A percentile compares a stretch with the other conserved stretches of the same genome.
phyloP scores from a whole-genome alignment of 2,888 invertebrate genomes.

The Morpho helenor region DNA sequence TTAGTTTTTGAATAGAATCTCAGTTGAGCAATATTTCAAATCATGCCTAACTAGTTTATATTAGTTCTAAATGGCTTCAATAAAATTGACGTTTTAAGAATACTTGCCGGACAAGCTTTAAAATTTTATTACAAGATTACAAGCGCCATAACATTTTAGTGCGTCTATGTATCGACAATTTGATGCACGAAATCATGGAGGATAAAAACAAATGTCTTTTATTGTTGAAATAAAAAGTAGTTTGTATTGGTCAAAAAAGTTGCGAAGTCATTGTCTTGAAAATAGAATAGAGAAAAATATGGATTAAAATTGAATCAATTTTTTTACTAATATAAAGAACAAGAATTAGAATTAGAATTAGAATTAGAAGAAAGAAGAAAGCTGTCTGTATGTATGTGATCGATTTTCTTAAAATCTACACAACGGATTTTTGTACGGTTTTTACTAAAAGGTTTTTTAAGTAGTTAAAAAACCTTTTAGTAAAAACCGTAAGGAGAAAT shows the following conservation, averaged over 20 bases:
- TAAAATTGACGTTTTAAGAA: conserved; percentile 10
- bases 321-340: no score
- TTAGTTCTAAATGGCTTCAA: neutral
- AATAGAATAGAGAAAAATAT: no score
- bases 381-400: no score
- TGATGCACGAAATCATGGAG: conserved; percentile 16
- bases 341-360: no score
- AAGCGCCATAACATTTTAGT: conserved; percentile 21
- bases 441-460: no score
- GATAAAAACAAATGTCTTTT: conserved; percentile 10
- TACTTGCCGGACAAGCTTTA: conserved; percentile 20
- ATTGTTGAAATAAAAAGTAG: neutral
- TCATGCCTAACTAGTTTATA: neutral
- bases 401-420: no score
- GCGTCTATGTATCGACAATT: conserved; percentile 18
- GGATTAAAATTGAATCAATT: neutral
- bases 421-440: no score
- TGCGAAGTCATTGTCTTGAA: neutral
- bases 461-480: no score
- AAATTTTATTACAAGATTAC: conserved; percentile 22
- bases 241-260: neutral
- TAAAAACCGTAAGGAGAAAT: no score
- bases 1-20: no score
- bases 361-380: no score
- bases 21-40: no score